These are phyloP conservation scores for Acrossocheilus wenchowensis DNA, from an alignment of 2,797 vertebrate genomes.

Conservation along the genomic window DNA sequence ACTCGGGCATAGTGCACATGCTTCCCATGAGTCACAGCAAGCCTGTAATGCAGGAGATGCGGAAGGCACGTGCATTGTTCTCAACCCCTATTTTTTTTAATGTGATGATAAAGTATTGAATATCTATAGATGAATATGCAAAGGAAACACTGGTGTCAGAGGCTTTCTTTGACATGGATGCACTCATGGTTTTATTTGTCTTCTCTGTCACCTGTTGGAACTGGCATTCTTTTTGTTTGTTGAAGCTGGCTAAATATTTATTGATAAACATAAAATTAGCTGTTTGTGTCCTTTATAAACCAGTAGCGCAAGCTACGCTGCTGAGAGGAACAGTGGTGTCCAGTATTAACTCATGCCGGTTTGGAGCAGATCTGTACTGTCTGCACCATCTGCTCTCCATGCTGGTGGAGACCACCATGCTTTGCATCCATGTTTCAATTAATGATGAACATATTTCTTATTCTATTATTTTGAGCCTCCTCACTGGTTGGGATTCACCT, in stretches of 20 bases:
- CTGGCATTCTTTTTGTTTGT: neutral
- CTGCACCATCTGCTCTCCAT: conserved; percentile 23
- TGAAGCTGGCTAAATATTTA: conserved; percentile 22
- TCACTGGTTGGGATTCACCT: neutral
- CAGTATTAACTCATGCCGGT: neutral
- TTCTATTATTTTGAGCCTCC: neutral
- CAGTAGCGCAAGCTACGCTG: neutral
- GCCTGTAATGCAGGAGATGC: neutral
- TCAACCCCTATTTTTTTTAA: neutral
- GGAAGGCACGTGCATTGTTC: neutral
- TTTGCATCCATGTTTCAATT: neutral
- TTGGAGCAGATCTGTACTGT: neutral
- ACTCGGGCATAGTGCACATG: conserved; percentile 38
- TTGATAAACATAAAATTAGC: neutral
- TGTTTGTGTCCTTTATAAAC: conserved; percentile 11
- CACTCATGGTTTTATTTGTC: neutral
- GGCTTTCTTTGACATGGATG: neutral
- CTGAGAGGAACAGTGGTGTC: neutral
- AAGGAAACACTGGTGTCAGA: neutral
- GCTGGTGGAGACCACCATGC: neutral
- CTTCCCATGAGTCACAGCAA: conserved; percentile 31
- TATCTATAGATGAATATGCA: neutral
- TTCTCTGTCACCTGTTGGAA: neutral
- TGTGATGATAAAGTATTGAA: neutral
- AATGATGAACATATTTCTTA: neutral